Conservation (phyloP, 2,113 vertebrate species). For the Zosterops lateralis region DNA sequence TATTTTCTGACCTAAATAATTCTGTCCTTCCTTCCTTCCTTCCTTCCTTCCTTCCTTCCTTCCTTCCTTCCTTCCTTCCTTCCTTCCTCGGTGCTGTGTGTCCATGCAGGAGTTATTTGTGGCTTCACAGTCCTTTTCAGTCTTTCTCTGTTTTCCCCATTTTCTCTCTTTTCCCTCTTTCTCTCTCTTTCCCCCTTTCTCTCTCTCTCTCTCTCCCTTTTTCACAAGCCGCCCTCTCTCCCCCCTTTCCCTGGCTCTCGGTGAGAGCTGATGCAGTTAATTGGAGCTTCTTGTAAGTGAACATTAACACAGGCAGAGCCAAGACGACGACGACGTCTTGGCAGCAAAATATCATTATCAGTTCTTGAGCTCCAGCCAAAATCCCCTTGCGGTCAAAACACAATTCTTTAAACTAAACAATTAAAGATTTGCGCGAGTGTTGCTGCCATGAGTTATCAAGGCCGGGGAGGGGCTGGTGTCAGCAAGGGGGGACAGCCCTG, state of each 20-base stretch:
- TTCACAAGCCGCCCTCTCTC: not conserved
- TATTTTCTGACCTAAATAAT: not conserved
- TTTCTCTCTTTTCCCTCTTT: not conserved
- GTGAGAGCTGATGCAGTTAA: slow-evolving; percentile 79
- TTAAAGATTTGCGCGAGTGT: slow-evolving; percentile 82
- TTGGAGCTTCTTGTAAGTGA: slow-evolving; percentile 80
- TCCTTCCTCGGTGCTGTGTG: no score
- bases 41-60: no score
- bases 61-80: not conserved
- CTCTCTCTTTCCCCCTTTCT: not conserved
- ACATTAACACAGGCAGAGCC: slow-evolving; percentile 79
- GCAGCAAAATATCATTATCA: slow-evolving; percentile 88
- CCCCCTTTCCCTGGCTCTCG: slow-evolving; percentile 2
- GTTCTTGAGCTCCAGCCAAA: slow-evolving; percentile 84
- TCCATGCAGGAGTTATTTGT: no score
- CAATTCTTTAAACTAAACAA: slow-evolving; percentile 86
- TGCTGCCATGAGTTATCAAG: slow-evolving; percentile 74
- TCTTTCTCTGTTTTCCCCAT: not conserved
- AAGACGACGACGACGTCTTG: slow-evolving; percentile 80
- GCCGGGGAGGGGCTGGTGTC: slow-evolving; percentile 55
- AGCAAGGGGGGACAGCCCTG: slow-evolving; percentile 54
- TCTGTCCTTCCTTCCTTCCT: no score
- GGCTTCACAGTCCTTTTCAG: no score
- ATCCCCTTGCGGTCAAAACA: slow-evolving; percentile 86
- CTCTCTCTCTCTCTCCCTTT: fast-evolving